These are phyloP conservation scores for Drosophila mercatorum DNA, from an alignment of 2,888 invertebrate genomes.

Conservation along the genomic window DNA sequence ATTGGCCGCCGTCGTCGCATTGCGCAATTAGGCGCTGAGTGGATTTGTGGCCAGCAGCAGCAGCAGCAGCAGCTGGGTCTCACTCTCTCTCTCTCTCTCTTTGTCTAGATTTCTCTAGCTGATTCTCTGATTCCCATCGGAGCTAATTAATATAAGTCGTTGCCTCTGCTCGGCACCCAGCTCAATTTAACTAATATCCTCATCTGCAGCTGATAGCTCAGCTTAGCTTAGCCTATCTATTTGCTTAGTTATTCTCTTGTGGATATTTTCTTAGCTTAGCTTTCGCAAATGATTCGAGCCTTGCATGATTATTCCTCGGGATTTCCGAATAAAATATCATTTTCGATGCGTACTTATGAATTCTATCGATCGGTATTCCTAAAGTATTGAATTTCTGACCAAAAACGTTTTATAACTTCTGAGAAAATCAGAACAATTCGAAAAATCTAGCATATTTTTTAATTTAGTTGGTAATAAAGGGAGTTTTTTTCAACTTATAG, in stretches of 20 bases:
- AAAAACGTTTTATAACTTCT: too few species aligned
- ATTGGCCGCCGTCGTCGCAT: constrained; percentile 55
- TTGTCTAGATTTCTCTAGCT: constrained; percentile 4
- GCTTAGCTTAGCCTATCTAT: constrained; percentile 1
- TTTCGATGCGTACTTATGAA: too few species aligned
- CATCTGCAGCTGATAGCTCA: constrained; percentile 3
- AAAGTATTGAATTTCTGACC: too few species aligned
- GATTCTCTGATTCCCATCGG: constrained; percentile 68
- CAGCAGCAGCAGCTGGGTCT: constrained; percentile 32
- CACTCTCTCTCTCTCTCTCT: constrained; percentile 10
- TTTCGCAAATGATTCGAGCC: neutral
- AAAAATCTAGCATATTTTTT: too few species aligned
- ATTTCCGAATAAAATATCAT: too few species aligned
- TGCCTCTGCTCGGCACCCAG: constrained; percentile 4
- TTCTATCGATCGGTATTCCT: too few species aligned
- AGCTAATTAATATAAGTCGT: constrained; percentile 75
- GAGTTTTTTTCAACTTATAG: too few species aligned
- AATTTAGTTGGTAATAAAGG: too few species aligned
- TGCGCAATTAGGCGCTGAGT: constrained; percentile 54
- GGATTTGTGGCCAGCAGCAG: constrained; percentile 41
- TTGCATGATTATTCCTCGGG: too few species aligned
- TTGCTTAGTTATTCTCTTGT: constrained; percentile 5
- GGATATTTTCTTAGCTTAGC: neutral
- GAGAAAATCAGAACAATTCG: too few species aligned
- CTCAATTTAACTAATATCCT: constrained; percentile 1